Evolutionary conservation across 2,888 invertebrate species (phyloP).

Genomic region (Pimpla rufipes): DNA sequence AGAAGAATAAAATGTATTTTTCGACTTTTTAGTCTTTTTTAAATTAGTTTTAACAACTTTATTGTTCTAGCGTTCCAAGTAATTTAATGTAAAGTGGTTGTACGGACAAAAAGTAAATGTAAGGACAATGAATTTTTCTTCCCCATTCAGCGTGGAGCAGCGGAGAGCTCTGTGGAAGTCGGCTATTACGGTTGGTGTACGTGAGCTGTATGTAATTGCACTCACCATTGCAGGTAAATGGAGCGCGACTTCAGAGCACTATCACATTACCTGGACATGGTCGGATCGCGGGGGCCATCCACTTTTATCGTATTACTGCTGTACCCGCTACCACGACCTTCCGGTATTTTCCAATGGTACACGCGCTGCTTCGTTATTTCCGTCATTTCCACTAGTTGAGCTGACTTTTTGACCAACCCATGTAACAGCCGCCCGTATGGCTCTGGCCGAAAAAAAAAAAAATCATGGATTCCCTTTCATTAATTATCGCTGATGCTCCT

Average conservation of each 20-base stretch:
- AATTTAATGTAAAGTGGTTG: not conserved
- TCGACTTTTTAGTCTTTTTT: too few relatives aligned
- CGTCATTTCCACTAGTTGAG: conserved; percentile 25
- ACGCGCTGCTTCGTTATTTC: conserved; percentile 15
- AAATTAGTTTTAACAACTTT: too few relatives aligned
- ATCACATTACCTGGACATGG: conserved; percentile 50
- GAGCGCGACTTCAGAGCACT: conserved; percentile 54
- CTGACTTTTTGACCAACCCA: conserved; percentile 34
- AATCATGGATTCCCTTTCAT: conserved; percentile 39
- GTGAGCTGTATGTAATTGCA: conserved; percentile 62
- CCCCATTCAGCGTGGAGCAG: not conserved
- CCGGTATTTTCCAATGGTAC: conserved; percentile 29
- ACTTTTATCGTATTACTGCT: conserved; percentile 56
- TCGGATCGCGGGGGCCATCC: conserved; percentile 50
- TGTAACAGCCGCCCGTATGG: too few relatives aligned
- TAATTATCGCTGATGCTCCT: not conserved
- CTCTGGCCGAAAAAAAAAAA: too few relatives aligned
- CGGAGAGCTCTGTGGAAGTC: not conserved
- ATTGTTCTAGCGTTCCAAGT: too few relatives aligned
- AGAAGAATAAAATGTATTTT: too few relatives aligned
- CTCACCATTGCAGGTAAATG: conserved; percentile 59
- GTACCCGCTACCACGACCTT: not conserved
- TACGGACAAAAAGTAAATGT: conserved; percentile 3
- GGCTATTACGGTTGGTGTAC: conserved; percentile 34
- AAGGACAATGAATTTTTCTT: not conserved